A percentile compares a stretch with the other conserved stretches of the same genome.
Evolutionary conservation across 1,140 invertebrate genomes (phyloP).

Genomic region (Nilaparvata lugens): DNA sequence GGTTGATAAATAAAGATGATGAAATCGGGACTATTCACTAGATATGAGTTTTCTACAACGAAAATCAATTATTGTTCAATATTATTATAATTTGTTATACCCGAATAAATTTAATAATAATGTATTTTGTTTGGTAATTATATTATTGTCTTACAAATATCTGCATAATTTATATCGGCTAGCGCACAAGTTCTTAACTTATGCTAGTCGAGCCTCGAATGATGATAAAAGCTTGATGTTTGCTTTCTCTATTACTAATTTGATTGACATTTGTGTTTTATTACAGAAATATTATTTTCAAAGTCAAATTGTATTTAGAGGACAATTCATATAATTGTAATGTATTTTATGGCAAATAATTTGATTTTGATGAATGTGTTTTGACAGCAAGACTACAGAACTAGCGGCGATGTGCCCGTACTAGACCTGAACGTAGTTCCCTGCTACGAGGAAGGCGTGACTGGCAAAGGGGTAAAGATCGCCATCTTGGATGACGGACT

Average conservation of each 20-base stretch:
- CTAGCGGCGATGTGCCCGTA: conserved; percentile 45
- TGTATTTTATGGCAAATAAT: background rate
- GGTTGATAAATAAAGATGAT: background rate
- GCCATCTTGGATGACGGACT: conserved; percentile 82
- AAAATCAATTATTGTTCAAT: too few relatives aligned
- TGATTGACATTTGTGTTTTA: too few relatives aligned
- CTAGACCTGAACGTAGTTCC: conserved; percentile 67
- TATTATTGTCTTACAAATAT: too few relatives aligned
- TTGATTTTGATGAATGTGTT: background rate
- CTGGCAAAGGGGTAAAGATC: conserved; percentile 69
- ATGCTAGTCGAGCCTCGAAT: too few relatives aligned
- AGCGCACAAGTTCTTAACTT: too few relatives aligned
- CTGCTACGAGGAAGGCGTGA: conserved; percentile 65
- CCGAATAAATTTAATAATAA: too few relatives aligned
- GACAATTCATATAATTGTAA: too few relatives aligned
- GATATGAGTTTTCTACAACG: too few relatives aligned
- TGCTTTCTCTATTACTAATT: background rate
- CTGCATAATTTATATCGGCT: too few relatives aligned
- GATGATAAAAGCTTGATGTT: background rate
- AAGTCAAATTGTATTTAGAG: too few relatives aligned
- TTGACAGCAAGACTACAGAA: conserved; percentile 54
- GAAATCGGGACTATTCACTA: background rate
- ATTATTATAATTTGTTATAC: background rate
- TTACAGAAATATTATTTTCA: too few relatives aligned
- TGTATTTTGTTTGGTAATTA: too few relatives aligned